Conservation (phyloP, 2,113 vertebrate genomes). For the Limanda limanda region DNA sequence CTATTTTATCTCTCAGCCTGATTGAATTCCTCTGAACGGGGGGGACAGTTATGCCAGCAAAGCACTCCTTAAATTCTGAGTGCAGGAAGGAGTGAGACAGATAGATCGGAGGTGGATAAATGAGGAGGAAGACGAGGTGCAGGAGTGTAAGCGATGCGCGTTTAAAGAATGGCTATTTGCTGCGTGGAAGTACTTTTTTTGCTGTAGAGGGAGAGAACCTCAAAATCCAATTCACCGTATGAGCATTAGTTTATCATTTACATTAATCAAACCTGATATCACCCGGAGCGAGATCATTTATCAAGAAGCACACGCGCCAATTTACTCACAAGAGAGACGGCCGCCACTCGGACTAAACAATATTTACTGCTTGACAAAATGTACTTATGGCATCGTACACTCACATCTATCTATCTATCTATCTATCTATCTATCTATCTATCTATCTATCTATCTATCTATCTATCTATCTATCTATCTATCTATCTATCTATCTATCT, state of each 20-base stretch:
- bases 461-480: too few species aligned
- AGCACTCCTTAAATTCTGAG: slow-evolving; percentile 67
- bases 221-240: slow-evolving; percentile 41
- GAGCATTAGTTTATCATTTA: slow-evolving; percentile 38
- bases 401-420: neutral
- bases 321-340: slow-evolving; percentile 2
- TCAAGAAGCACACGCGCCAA: slow-evolving; percentile 52
- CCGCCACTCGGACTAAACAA: neutral
- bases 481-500: too few species aligned
- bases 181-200: slow-evolving; percentile 15
- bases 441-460: too few species aligned
- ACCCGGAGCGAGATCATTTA: slow-evolving; percentile 48
- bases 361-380: neutral
- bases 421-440: too few species aligned
- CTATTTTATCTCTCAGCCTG: slow-evolving; percentile 60
- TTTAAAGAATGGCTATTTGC: slow-evolving; percentile 28
- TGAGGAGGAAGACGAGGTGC: slow-evolving; percentile 35
- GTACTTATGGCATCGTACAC: neutral
- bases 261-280: slow-evolving; percentile 65
- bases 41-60: slow-evolving; percentile 64
- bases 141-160: slow-evolving; percentile 12
- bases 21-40: slow-evolving; percentile 48
- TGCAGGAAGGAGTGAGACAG: slow-evolving; percentile 40
- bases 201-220: slow-evolving; percentile 24
- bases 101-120: slow-evolving; percentile 36